A percentile compares a stretch with the other conserved stretches of the same genome.
Evolutionary conservation across 2,888 invertebrate genomes (phyloP).

Genomic region (Lobophora halterata): DNA sequence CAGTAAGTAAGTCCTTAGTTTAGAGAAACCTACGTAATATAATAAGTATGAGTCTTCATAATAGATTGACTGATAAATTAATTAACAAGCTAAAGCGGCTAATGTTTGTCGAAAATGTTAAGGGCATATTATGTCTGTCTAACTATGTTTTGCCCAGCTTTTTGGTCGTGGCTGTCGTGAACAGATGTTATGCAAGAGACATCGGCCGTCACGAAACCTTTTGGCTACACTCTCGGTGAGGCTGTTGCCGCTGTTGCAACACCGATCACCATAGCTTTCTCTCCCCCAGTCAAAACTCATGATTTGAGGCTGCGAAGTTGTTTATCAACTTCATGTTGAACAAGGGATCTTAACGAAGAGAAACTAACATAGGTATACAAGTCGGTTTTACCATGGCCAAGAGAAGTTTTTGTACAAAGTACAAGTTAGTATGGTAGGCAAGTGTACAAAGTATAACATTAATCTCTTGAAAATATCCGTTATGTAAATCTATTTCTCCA

Average conservation of each 20-base stretch:
- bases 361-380: conserved; percentile 3
- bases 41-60: too few relatives aligned
- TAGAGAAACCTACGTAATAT: too few relatives aligned
- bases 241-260: conserved; percentile 61
- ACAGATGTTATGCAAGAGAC: conserved; percentile 61
- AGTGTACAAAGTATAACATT: too few relatives aligned
- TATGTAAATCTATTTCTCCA: not conserved
- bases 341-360: conserved; percentile 1
- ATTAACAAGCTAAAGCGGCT: too few relatives aligned
- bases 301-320: conserved; percentile 35
- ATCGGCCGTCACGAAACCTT: conserved; percentile 67
- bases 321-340: conserved; percentile 23
- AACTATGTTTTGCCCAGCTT: too few relatives aligned
- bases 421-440: too few relatives aligned
- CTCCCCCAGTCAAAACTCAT: conserved; percentile 49
- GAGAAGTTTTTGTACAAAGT: too few relatives aligned
- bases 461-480: conserved; percentile 7
- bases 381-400: too few relatives aligned
- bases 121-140: too few relatives aligned
- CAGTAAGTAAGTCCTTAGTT: not conserved
- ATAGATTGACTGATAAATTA: too few relatives aligned
- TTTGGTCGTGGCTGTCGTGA: conserved; percentile 43
- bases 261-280: conserved; percentile 70
- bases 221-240: conserved; percentile 54
- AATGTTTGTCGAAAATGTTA: too few relatives aligned